Evolutionary conservation across 2,113 vertebrate genomes (phyloP).

Genomic region (Clarias batrachus): DNA sequence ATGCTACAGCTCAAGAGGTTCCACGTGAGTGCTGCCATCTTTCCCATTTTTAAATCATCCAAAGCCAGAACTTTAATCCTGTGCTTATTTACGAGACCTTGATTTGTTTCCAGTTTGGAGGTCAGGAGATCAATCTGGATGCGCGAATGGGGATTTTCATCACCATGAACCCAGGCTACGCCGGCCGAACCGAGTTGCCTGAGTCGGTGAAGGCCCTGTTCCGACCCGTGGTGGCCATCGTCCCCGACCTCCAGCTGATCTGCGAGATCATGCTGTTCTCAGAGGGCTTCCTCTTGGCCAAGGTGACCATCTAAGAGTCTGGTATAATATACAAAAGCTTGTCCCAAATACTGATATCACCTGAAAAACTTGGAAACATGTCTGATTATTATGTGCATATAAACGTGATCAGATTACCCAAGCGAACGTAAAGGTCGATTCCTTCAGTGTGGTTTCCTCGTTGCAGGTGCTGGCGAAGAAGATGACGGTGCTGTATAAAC

Average conservation of each 20-base stretch:
- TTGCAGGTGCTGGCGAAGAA: slow-evolving; percentile 90
- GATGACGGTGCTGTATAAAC: slow-evolving; percentile 97
- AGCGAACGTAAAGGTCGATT: not conserved
- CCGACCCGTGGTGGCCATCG: slow-evolving; percentile 92
- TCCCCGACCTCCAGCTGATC: slow-evolving; percentile 95
- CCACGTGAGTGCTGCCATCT: slow-evolving; percentile 72
- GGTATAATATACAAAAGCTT: not conserved
- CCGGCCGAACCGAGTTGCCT: slow-evolving; percentile 91
- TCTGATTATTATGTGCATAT: not conserved
- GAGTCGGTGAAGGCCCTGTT: slow-evolving; percentile 97
- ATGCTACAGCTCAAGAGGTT: slow-evolving; percentile 83
- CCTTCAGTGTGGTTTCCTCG: not conserved
- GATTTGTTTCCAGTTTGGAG: slow-evolving; percentile 81
- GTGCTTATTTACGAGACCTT: not conserved
- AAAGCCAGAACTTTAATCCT: not conserved
- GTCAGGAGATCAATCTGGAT: slow-evolving; percentile 87
- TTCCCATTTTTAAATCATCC: not conserved
- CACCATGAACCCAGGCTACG: slow-evolving; percentile 97
- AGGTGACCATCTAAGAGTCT: slow-evolving; percentile 69
- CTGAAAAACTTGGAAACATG: not conserved
- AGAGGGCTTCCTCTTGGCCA: slow-evolving; percentile 91
- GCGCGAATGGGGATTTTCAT: slow-evolving; percentile 92
- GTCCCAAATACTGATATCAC: not conserved
- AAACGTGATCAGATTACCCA: not conserved
- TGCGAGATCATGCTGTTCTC: slow-evolving; percentile 99